A percentile compares a stretch with the other conserved stretches of the same genome.
These are phyloP conservation scores for Scaptomyza reducta DNA, from an alignment of 2,888 invertebrate genomes.

Conservation along the genomic window DNA sequence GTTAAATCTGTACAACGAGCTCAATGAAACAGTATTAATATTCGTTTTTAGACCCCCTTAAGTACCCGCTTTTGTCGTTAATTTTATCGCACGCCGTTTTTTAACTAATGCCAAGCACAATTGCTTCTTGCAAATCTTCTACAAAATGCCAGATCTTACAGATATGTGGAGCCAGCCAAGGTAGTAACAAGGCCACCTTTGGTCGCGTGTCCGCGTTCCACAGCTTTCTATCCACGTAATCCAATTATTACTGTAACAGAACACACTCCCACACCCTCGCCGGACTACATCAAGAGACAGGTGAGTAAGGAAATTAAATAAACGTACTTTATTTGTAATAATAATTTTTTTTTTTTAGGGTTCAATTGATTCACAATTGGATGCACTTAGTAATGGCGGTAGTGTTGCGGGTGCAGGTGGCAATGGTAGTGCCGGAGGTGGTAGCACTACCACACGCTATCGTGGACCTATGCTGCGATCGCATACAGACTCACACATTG, in stretches of 20 bases:
- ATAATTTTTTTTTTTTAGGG: constrained; percentile 85
- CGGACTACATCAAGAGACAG: constrained; percentile 92
- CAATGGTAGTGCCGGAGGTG: constrained; percentile 72
- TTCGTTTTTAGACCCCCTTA: background rate
- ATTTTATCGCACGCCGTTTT: constrained; percentile 62
- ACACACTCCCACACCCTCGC: constrained; percentile 96
- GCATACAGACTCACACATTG: constrained; percentile 96
- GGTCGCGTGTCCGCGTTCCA: constrained; percentile 80
- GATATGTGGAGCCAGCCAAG: constrained; percentile 84
- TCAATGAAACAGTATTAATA: background rate
- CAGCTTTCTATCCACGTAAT: constrained; percentile 89
- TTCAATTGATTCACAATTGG: constrained; percentile 93
- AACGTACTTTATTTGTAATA: background rate
- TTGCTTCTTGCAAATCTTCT: constrained; percentile 59
- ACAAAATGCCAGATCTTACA: constrained; percentile 84
- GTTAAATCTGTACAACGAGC: constrained; percentile 9
- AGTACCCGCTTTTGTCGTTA: constrained; percentile 10
- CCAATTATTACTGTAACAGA: constrained; percentile 99
- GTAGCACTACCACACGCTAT: constrained; percentile 74
- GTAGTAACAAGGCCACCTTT: constrained; percentile 80
- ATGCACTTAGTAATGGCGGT: constrained; percentile 85
- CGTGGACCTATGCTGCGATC: constrained; percentile 90
- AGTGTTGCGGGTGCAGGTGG: constrained; percentile 69
- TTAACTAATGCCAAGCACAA: constrained; percentile 69
- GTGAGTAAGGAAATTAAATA: constrained; percentile 82